Evolutionary conservation across 1,140 invertebrate genomes (phyloP).

Genomic region (Sweltsa coloradensis): DNA sequence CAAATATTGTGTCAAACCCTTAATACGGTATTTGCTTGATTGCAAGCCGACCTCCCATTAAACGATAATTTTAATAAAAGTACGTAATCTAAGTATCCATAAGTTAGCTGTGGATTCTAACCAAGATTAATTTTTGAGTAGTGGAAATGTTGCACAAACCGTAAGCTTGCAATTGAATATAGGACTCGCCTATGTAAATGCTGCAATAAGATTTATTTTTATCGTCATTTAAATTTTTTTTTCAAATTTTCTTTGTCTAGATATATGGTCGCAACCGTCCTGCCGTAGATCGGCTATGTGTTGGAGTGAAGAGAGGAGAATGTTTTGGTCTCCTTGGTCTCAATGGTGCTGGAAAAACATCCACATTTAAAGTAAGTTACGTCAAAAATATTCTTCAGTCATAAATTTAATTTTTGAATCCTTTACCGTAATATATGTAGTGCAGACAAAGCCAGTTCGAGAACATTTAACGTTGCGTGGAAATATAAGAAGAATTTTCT

Average conservation of each 20-base stretch:
- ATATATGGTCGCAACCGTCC: constrained; percentile 12
- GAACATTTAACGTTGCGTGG: too few relatives aligned
- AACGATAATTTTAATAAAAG: too few relatives aligned
- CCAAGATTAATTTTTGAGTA: neutral
- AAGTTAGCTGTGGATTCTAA: too few relatives aligned
- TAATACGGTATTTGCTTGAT: constrained; percentile 10
- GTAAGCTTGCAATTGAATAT: constrained; percentile 1
- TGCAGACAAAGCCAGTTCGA: too few relatives aligned
- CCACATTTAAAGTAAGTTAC: constrained; percentile 57
- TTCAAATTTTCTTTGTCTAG: constrained; percentile 11
- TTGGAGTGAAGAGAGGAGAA: constrained; percentile 59
- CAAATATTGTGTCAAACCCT: too few relatives aligned
- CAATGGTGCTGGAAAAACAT: constrained; percentile 84
- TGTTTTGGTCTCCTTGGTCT: constrained; percentile 76
- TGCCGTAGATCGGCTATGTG: constrained; percentile 56
- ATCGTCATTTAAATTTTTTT: neutral
- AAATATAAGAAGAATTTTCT: too few relatives aligned
- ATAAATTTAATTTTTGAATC: constrained; percentile 1
- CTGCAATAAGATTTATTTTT: neutral
- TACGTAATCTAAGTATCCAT: too few relatives aligned
- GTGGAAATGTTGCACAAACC: neutral
- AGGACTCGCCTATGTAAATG: neutral
- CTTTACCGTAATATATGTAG: too few relatives aligned
- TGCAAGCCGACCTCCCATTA: neutral
- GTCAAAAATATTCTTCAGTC: neutral